Evolutionary conservation across 2,113 vertebrate genomes (phyloP), one percentile per base, ranked within the genome.

Genomic region (Hippocampus comes): DNA sequence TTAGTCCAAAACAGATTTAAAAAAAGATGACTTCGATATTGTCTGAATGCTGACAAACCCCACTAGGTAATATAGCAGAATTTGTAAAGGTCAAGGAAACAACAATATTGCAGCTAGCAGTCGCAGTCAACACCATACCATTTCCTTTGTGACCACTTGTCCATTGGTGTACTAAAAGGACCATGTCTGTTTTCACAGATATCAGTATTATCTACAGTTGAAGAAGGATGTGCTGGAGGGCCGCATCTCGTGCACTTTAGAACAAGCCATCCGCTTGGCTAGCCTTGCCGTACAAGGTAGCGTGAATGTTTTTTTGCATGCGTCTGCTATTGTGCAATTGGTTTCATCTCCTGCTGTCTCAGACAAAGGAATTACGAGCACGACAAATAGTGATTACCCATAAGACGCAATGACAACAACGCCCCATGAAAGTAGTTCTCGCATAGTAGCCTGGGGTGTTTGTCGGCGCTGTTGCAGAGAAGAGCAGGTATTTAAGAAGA

Each of bases 141-240:
- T 18, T 20, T 2, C 18, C 18, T 20, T 25, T 21, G 21, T 7
- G 14, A 20, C 18, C 17, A 5, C 9, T 57, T 57, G n/a, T 57
- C 23, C n/a, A 4, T 57, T 57, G 23, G 10, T 25, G n/a, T 23
- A 8, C 9, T 60, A 27, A 60, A 60, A 42, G 42, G 42, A 65
- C 63, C 20, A n/a, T 41, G 34, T 63, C 4, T 63, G 12, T 65
- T 43, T n/a, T 14, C 67, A 57, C 90, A 98, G 96, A 89, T 99
- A 98, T 92, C 97, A 99, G 94, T 99, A 99, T 96, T 99, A 99
- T 79, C 92, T 99, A 43, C 97, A 99, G 71, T 83, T 99, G 84
- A 99, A 98, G 91, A 99, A 99, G 86, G 97, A 99, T 83, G 92
- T 99, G 87, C 91, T 98, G 88, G 97, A 99, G 80, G 96, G 96